A percentile compares a stretch with the other conserved stretches of the same genome.
phyloP scores from a whole-genome alignment of 2,113 vertebrate species.

The Mixornis gularis region DNA sequence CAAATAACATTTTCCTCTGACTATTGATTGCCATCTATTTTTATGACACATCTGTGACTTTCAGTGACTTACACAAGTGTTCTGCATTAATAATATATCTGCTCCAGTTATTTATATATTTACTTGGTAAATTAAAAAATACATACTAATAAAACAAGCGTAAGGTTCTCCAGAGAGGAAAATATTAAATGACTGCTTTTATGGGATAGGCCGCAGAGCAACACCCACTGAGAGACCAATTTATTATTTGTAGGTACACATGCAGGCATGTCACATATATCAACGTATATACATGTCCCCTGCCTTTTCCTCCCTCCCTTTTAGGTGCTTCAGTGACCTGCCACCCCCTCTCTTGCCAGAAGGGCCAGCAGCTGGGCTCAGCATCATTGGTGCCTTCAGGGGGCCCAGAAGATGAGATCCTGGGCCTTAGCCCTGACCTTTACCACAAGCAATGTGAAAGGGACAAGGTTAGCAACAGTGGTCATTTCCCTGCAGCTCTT shows the following conservation, averaged over 20 bases:
- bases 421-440: not conserved
- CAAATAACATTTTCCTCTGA: slow-evolving; percentile 34
- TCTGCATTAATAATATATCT: slow-evolving; percentile 5
- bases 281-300: not conserved
- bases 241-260: not conserved
- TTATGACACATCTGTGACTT: slow-evolving; percentile 34
- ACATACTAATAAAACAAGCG: not conserved
- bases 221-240: not conserved
- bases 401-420: not conserved
- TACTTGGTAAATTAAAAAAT: slow-evolving; percentile 34
- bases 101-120: slow-evolving; percentile 3
- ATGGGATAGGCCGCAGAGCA: not conserved
- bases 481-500: not conserved
- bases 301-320: not conserved
- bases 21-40: slow-evolving; percentile 54
- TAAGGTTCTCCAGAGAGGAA: not conserved
- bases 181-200: slow-evolving; percentile 1
- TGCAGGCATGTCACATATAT: not conserved
- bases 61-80: not conserved
- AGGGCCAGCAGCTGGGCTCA: not conserved
- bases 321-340: not conserved
- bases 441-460: not conserved
- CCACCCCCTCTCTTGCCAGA: not conserved
- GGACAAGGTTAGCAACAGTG: not conserved
- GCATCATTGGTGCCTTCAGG: not conserved